Evolutionary conservation across 2,797 vertebrate genomes (phyloP).

Genomic region (Neostethus bicornis): DNA sequence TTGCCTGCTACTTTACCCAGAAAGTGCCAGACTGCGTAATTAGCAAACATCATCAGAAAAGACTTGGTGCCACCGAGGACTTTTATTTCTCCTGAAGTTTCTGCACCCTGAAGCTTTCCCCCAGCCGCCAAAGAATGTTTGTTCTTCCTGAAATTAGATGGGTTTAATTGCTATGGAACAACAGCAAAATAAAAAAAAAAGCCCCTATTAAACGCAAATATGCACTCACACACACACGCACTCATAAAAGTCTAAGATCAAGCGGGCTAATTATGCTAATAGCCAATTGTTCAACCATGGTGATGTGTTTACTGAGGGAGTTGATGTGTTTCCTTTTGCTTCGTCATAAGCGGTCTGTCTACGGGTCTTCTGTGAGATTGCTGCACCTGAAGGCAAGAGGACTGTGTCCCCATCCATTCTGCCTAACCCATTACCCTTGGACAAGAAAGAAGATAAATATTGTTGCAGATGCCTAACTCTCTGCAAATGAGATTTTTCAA

Average conservation of each 20-base stretch:
- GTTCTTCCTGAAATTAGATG: slow-evolving; percentile 98
- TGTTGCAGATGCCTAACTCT: slow-evolving; percentile 85
- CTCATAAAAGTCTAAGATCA: slow-evolving; percentile 85
- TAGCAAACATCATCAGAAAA: slow-evolving; percentile 98
- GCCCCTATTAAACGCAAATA: slow-evolving; percentile 45
- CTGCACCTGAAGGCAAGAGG: slow-evolving; percentile 90
- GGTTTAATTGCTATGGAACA: slow-evolving; percentile 97
- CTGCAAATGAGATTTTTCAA: slow-evolving; percentile 81
- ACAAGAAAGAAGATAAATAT: slow-evolving; percentile 94
- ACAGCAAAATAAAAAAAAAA: slow-evolving; percentile 86
- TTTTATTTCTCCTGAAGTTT: slow-evolving; percentile 85
- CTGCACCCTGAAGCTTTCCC: slow-evolving; percentile 94
- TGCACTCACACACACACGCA: slow-evolving; percentile 39
- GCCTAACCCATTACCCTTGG: slow-evolving; percentile 90
- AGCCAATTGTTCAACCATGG: slow-evolving; percentile 92
- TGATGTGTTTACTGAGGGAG: slow-evolving; percentile 97
- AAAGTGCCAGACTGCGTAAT: slow-evolving; percentile 95
- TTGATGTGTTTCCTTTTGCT: slow-evolving; percentile 93
- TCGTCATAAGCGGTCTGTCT: slow-evolving; percentile 93
- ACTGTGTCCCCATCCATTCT: slow-evolving; percentile 89
- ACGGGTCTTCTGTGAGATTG: slow-evolving; percentile 80
- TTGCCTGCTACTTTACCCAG: slow-evolving; percentile 88
- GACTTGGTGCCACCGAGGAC: slow-evolving; percentile 89
- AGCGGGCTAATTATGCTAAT: slow-evolving; percentile 99
- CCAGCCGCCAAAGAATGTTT: slow-evolving; percentile 96